Conservation (phyloP, 1,140 invertebrate genomes). For the Leguminivora glycinivorella region DNA sequence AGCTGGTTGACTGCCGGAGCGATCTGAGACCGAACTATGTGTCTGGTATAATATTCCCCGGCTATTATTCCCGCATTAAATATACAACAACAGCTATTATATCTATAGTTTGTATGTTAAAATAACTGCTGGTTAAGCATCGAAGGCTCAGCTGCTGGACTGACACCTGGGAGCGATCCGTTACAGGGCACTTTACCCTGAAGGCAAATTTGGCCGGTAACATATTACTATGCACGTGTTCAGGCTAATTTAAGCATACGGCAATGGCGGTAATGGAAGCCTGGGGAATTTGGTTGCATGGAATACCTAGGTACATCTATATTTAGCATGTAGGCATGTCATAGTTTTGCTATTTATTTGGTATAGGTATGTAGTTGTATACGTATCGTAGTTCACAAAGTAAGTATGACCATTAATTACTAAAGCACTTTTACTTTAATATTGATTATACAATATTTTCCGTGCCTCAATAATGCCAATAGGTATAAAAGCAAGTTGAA, state of each 20-base stretch:
- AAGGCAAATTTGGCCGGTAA: no score
- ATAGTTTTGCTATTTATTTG: neutral
- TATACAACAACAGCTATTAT: neutral
- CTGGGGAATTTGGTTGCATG: neutral
- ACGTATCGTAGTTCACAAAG: no score
- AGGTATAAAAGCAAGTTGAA: no score
- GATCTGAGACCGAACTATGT: no score
- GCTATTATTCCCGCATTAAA: no score
- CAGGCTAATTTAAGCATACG: neutral
- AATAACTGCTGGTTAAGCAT: neutral
- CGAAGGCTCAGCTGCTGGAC: neutral
- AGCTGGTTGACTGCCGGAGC: no score
- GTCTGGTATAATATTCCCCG: no score
- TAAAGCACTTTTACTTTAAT: no score
- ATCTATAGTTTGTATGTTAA: neutral
- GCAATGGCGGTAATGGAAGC: neutral
- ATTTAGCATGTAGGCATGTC: neutral
- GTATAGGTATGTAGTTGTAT: neutral
- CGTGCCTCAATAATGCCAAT: no score
- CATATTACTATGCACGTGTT: neutral
- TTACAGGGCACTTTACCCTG: neutral
- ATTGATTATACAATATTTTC: no score
- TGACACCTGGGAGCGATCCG: neutral
- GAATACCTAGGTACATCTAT: neutral
- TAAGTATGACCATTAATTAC: no score